Evolutionary conservation across 2,888 invertebrate species (phyloP), one percentile per base, ranked within the genome.

Genomic region (Unio pictorum): DNA sequence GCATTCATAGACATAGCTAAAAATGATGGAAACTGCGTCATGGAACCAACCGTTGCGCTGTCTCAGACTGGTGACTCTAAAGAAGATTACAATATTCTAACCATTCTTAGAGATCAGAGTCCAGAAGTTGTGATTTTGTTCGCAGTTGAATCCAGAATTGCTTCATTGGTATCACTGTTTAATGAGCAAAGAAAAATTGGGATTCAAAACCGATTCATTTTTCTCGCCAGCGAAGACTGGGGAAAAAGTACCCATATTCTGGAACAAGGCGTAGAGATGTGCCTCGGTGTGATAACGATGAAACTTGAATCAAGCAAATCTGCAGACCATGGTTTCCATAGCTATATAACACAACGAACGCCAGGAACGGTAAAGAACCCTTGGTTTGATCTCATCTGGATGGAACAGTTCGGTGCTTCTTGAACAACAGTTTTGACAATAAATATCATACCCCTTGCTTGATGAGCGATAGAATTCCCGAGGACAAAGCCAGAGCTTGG

Each of bases 321-420:
- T 1, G 66, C 65, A 20, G 65, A 61, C 7, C 55, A 28, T n/a
- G 7, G 56, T 58, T 4, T 62, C 61, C 11, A 61, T 72, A 55
- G 64, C 69, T 23, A 60, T 63, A 64, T 64, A n/a, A 62, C 34
- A 5, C 70, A 56, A 61, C 18, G 15, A 73, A 73, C 15, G 34
- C 57, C 1, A 61, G 30, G 11, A 65, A 69, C 58, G 64, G 72
- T 26, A 54, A 64, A 45, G n/a, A 83, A 82, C 65, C 79, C 80
- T 5, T 85, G 83, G 83, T 81, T 84, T 59, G 60, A 71, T 20
- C 75, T 81, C 66, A 83, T 82, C 66, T 84, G 83, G 82, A 73
- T 81, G 64, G 67, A 80, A n/a, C 64, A 75, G 28, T 82, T 67
- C 60, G 74, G 61, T 86, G 84, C 55, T 58, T 68, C 59, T 70